Evolutionary conservation across 2,888 invertebrate genomes (phyloP).

Genomic region (Drosophila silvestris): DNA sequence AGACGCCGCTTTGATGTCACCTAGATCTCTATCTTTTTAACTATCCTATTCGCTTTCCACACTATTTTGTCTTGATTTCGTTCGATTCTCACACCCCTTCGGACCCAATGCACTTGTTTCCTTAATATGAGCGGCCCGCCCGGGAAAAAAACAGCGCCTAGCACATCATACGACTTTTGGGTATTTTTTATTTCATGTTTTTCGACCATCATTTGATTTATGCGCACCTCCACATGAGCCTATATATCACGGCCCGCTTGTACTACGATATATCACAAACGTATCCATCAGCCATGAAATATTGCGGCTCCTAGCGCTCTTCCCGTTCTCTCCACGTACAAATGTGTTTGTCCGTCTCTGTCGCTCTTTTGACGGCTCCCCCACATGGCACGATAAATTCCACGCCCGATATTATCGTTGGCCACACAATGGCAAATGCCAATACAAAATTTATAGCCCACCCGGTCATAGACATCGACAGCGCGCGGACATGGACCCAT

Average conservation of each 20-base stretch:
- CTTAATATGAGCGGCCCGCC: conserved; percentile 23
- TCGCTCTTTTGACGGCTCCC: conserved; percentile 51
- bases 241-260: conserved; percentile 66
- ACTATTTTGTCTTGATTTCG: conserved; percentile 17
- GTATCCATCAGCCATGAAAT: conserved; percentile 79
- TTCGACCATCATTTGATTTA: conserved; percentile 62
- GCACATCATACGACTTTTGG: conserved; percentile 20
- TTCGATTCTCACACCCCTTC: not conserved
- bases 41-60: conserved; percentile 32
- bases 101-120: conserved; percentile 44
- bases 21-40: conserved; percentile 29
- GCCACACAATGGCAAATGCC: conserved; percentile 78
- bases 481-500: conserved; percentile 64
- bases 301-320: conserved; percentile 53
- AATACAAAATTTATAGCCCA: conserved; percentile 79
- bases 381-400: conserved; percentile 76
- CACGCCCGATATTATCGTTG: conserved; percentile 74
- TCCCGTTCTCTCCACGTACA: not conserved
- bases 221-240: conserved; percentile 67
- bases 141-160: conserved; percentile 15
- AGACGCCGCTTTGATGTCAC: conserved; percentile 42
- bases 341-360: not conserved
- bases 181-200: conserved; percentile 16
- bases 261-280: conserved; percentile 67
- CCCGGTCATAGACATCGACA: conserved; percentile 41